Evolutionary conservation across 2,888 invertebrate species (phyloP), one percentile per base, ranked within the genome.

Genomic region (Dasypolia templi): DNA sequence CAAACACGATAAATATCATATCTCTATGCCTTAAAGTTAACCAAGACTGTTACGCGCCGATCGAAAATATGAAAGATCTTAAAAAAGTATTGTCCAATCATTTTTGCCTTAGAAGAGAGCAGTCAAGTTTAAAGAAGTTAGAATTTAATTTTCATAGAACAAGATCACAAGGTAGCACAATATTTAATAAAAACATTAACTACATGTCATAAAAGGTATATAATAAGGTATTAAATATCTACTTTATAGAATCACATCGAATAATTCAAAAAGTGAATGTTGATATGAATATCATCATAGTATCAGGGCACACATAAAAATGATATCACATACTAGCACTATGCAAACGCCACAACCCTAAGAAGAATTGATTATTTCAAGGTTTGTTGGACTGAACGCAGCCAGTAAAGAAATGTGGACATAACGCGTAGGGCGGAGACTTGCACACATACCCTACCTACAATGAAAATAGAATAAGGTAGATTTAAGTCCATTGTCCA

Each of bases 301-400:
- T 56, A 82, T 81, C 84, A 87, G 87, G 88, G 85, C 77, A 89
- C 84, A 88, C 81, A 82, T 83, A 85, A 70, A 81, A 81, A 79
- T 85, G 0, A 66, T 88, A 87, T 88, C 85, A 87, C 84, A 87
- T 82, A 81, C 75, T 91, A 91, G 91, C 89, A 90, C 89, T 94
- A 93, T 93, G 92, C 93, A 92, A 92, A 91, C 91, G 89, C 89
- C 92, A 93, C 94, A 94, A 94, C 93, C 93, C 86, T 90, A 84
- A 87, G 88, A 91, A 91, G 84, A 89, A 83, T 84, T 56, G 77
- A 72, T 77, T n/a, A 17, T 71, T 74, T 72, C 32, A 44, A 58
- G 56, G 69, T 67, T 73, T 73, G 61, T 61, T 35, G 67, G 73
- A 39, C 66, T 61, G 35, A 46, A 49, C 49, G 22, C 26, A 65